Conservation (phyloP, 2,113 vertebrate genomes). For the Campylorhamphus procurvoides region DNA sequence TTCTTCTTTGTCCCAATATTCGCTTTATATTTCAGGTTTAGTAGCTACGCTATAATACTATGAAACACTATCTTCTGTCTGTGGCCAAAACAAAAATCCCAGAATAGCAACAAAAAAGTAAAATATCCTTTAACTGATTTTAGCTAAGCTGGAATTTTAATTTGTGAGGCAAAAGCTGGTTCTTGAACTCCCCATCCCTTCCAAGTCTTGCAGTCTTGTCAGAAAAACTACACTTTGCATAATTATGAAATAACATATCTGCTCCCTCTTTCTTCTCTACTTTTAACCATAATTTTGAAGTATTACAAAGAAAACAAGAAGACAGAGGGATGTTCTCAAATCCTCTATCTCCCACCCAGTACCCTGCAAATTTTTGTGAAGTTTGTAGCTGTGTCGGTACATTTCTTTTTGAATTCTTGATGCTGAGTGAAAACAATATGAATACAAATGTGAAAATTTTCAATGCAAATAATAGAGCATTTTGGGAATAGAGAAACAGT, state of each 20-base stretch:
- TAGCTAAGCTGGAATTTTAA: neutral
- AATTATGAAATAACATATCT: neutral
- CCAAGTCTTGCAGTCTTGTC: neutral
- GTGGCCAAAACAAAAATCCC: neutral
- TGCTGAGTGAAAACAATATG: neutral
- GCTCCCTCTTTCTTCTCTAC: neutral
- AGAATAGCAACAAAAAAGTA: neutral
- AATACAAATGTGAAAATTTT: neutral
- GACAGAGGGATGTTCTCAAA: neutral
- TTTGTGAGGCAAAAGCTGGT: neutral
- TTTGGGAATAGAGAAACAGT: neutral
- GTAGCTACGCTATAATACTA: neutral
- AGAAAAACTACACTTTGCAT: neutral
- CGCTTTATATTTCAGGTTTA: neutral
- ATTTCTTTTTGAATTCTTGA: neutral
- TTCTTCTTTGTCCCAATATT: neutral
- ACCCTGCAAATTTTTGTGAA: neutral
- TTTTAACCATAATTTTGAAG: neutral
- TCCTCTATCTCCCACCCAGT: neutral
- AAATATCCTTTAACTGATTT: neutral
- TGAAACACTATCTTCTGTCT: neutral
- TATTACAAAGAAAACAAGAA: neutral
- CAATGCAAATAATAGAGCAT: neutral
- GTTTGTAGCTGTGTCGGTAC: neutral
- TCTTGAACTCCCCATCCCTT: neutral